Base-by-base conservation (phyloP, 2,888 invertebrate species). In the Drosophila acutilabella region DNA sequence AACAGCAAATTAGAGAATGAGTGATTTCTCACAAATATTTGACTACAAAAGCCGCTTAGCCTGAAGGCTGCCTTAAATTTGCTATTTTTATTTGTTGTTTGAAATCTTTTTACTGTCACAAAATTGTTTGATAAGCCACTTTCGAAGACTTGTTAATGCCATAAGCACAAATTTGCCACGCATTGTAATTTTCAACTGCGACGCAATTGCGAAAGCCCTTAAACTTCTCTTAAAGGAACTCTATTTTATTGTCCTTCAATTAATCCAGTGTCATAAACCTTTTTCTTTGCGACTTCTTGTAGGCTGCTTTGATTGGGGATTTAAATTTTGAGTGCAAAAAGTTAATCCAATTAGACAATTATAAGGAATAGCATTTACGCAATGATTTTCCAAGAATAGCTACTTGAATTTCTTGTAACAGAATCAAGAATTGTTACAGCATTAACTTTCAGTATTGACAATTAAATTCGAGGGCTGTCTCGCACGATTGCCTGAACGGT, bases 81-180 rank as follows among this genome's bases (percentile, higher is more conserved):
- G 36, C 36, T 57, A 45, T 47, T 59, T 59, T 57, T 58, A 53
- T 58, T 56, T 50, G 51, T 64, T 51, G 41, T 41, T 57, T 53
- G 18, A 58, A 66, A 72, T 64, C 59, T 71, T 61, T 67, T 64
- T 58, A 78, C 71, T 84, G 68, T 78, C 53, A 36, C 48, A 68
- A 80, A 81, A 78, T 80, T 82, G 69, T 71, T 73, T 68, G 72
- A 56, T 82, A 83, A 88, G 86, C 86, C 64, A 71, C 76, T 88
- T 82, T 74, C 26, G 30, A 64, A 73, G 65, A 74, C 73, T 84
- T 85, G 74, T 61, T 72, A 81, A 81, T 80, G 71, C 79, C 64
- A 14, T 64, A 71, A 80, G 69, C 51, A 71, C 67, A 84, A 65
- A 74, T 70, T 73, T 67, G 48, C 64, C 52, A 78, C 62, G 65